These are phyloP conservation scores for Neosilurus mollespiculum DNA, from an alignment of 2,797 vertebrate species.

Conservation along the genomic window DNA sequence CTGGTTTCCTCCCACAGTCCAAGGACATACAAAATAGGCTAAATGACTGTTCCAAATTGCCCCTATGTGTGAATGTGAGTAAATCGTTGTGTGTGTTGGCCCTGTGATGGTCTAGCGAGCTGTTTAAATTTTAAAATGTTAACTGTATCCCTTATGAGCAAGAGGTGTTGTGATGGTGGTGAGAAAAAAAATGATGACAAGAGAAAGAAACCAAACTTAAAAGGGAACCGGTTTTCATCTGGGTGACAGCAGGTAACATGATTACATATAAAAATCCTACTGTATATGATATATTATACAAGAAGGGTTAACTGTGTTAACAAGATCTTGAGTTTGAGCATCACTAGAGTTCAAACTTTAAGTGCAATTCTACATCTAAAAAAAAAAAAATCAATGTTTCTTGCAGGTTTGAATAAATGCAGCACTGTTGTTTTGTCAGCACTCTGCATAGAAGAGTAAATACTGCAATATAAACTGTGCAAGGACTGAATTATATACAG, in stretches of 20 bases:
- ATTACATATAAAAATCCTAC: neutral
- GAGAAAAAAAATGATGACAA: neutral
- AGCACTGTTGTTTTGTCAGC: neutral
- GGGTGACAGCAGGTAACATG: neutral
- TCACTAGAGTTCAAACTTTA: neutral
- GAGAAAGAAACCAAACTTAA: neutral
- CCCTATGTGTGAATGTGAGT: no score
- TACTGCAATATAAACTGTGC: neutral
- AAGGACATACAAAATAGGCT: no score
- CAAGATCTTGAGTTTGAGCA: neutral
- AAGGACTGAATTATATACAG: no score
- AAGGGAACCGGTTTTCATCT: neutral
- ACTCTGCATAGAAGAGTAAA: neutral
- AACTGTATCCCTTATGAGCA: neutral
- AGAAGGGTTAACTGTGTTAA: neutral
- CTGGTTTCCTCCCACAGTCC: no score
- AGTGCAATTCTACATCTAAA: neutral
- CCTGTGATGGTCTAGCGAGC: no score
- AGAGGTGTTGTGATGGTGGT: neutral
- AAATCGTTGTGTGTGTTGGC: no score
- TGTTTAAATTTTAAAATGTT: neutral
- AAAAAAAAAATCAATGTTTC: neutral
- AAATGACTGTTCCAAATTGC: no score
- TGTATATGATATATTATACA: neutral
- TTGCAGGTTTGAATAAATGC: neutral